Evolutionary conservation across 2,797 vertebrate genomes (phyloP).

Genomic region (Amphiprion clarkii): DNA sequence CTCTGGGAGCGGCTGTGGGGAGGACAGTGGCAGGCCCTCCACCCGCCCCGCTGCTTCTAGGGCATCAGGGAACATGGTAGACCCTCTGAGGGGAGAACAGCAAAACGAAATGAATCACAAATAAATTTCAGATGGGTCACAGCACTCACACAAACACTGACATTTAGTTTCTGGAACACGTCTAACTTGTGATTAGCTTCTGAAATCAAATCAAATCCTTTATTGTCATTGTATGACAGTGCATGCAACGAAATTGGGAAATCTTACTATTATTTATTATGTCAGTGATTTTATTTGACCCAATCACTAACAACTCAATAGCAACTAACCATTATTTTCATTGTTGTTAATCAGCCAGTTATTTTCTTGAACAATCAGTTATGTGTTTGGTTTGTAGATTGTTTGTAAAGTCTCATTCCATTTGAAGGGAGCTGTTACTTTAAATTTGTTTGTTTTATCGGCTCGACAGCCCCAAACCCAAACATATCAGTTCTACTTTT

Average conservation of each 20-base stretch:
- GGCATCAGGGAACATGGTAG: conserved; percentile 83
- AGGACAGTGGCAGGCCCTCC: conserved; percentile 83
- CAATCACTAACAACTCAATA: neutral
- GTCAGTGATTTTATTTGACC: neutral
- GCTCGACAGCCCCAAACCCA: too few species aligned
- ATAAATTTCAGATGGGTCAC: neutral
- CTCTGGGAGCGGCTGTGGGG: conserved; percentile 67
- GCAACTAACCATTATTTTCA: neutral
- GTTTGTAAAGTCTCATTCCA: too few species aligned
- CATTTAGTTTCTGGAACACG: neutral
- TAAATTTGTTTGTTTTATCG: neutral
- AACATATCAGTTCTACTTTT: neutral
- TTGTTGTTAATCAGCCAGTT: neutral
- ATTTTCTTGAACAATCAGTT: neutral
- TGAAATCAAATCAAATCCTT: neutral
- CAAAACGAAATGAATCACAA: neutral
- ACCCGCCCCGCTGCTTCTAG: conserved; percentile 80
- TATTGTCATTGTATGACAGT: too few species aligned
- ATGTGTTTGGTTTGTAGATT: too few species aligned
- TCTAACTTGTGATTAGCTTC: neutral
- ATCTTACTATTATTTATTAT: neutral
- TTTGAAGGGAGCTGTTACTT: too few species aligned
- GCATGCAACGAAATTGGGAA: neutral
- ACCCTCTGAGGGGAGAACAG: conserved; percentile 43
- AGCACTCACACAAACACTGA: neutral